These are phyloP conservation scores for Triplophysa siluroides DNA, from an alignment of 2,113 vertebrate genomes.

Conservation along the genomic window DNA sequence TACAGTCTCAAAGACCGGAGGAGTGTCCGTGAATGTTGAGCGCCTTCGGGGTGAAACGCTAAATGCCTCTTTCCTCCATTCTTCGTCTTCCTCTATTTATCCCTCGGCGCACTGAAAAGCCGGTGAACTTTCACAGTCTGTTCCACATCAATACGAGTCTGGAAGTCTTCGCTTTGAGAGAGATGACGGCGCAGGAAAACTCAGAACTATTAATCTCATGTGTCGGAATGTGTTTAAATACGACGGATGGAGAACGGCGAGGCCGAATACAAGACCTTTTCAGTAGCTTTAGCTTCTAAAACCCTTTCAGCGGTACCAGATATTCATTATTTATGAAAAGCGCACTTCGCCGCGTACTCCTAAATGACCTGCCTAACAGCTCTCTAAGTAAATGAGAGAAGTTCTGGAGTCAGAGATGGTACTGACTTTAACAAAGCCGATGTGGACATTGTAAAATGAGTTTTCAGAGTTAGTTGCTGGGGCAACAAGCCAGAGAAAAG, in stretches of 20 bases:
- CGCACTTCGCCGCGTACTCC: not conserved
- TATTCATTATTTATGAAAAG: slow-evolving; percentile 3
- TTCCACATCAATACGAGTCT: slow-evolving; percentile 20
- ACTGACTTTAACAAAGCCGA: slow-evolving; percentile 6
- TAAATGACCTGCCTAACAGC: slow-evolving; percentile 1
- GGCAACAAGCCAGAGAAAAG: not conserved
- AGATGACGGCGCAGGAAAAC: slow-evolving; percentile 19
- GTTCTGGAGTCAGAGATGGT: not conserved
- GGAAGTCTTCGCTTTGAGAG: slow-evolving; percentile 11
- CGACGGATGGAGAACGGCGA: slow-evolving; percentile 2
- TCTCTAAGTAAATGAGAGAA: slow-evolving; percentile 9
- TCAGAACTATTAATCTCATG: slow-evolving; percentile 36
- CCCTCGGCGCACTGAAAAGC: slow-evolving; percentile 23
- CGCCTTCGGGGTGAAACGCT: slow-evolving; percentile 28
- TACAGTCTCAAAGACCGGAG: slow-evolving; percentile 25
- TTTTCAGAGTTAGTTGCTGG: slow-evolving; percentile 10
- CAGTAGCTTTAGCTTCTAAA: not conserved
- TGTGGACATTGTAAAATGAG: not conserved
- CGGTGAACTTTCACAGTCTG: slow-evolving; percentile 33
- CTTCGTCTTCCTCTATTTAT: not conserved
- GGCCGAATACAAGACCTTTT: not conserved
- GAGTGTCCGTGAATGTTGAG: slow-evolving; percentile 31
- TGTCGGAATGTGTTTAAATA: slow-evolving; percentile 40
- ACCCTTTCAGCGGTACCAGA: slow-evolving; percentile 2
- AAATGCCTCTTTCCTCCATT: slow-evolving; percentile 26